Base-by-base conservation (phyloP, 2,888 invertebrate species). In the Dione juno region DNA sequence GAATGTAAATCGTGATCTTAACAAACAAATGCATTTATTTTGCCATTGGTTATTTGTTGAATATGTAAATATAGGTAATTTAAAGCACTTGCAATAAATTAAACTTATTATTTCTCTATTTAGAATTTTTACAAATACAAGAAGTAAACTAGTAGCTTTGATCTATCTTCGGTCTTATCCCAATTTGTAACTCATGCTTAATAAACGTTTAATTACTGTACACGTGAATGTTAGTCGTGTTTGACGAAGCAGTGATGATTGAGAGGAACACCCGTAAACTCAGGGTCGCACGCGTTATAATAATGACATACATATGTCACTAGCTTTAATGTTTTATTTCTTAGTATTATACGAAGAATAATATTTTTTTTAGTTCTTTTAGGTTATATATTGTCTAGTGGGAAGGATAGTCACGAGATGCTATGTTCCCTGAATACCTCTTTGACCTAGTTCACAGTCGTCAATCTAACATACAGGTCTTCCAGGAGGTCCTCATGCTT, bases 241-340 rank as follows among this genome's bases (percentile, higher is more conserved):
- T 73, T 87, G 87, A 90, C 85, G 83, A 86, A 83, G 80, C 81
- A 81, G 82, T 81, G 83, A 82, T 80, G 80, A 83, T 80, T 77
- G 78, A 83, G 80, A 80, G 77, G 80, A 81, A 73, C 81, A 81
- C 78, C 82, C 81, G 77, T 88, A 86, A 88, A 86, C 88, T 75
- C 79, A 78, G 81, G 88, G 83, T 88, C 86, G 57, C 84, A 16
- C 52, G 81, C 84, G 83, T 86, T 77, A 76, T 78, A 80, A 79
- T 80, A 82, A 81, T 79, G 83, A 84, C 84, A 81, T 84, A 84
- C 80, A 84, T 84, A 84, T 81, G 84, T 80, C 84, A 88, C 83
- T 48, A 16, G 16, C n/a, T 16, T 1, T 28, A 35, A n/a, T 53
- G 0, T 40, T 66, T 43, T 66, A 45, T 28, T 41, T 53, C 11